Percentiles rank a stretch among this genome's conserved stretches.
These are phyloP conservation scores for Asobara japonica DNA, from an alignment of 1,140 invertebrate genomes.

Conservation along the genomic window DNA sequence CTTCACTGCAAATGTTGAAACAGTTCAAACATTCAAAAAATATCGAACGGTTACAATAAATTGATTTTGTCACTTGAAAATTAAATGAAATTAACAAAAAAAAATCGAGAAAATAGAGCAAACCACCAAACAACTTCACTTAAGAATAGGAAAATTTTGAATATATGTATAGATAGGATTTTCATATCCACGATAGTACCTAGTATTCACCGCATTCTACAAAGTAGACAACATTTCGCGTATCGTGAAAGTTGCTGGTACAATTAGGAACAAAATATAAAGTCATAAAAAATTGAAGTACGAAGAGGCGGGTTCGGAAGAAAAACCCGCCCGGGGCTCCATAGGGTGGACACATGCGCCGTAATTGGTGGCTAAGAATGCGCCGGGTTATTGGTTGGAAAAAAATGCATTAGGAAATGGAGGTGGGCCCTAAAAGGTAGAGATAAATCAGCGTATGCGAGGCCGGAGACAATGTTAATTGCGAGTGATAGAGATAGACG, in stretches of 20 bases:
- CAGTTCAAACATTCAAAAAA: too few species aligned
- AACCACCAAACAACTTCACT: too few species aligned
- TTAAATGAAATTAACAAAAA: too few species aligned
- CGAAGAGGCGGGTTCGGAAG: slow-evolving; percentile 38
- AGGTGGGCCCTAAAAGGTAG: slow-evolving; percentile 43
- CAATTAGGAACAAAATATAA: slow-evolving; percentile 11
- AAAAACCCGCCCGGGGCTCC: slow-evolving; percentile 23
- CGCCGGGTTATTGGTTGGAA: slow-evolving; percentile 14
- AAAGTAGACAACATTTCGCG: neutral
- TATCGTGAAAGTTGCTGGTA: neutral
- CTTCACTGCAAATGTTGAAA: too few species aligned
- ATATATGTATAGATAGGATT: too few species aligned
- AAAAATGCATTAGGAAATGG: slow-evolving; percentile 13
- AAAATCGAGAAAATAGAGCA: too few species aligned
- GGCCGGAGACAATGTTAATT: slow-evolving; percentile 55
- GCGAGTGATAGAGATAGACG: slow-evolving; percentile 31
- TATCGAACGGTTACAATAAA: too few species aligned
- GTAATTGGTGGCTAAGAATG: slow-evolving; percentile 55
- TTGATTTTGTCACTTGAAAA: too few species aligned
- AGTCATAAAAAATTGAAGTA: slow-evolving; percentile 27
- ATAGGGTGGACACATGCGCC: slow-evolving; percentile 21
- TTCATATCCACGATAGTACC: too few species aligned
- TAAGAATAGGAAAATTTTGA: too few species aligned
- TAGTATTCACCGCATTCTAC: too few species aligned
- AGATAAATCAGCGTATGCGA: slow-evolving; percentile 43